Evolutionary conservation across 2,888 invertebrate species (phyloP), one percentile per base, ranked within the genome.

Genomic region (Habroteleia sp.): DNA sequence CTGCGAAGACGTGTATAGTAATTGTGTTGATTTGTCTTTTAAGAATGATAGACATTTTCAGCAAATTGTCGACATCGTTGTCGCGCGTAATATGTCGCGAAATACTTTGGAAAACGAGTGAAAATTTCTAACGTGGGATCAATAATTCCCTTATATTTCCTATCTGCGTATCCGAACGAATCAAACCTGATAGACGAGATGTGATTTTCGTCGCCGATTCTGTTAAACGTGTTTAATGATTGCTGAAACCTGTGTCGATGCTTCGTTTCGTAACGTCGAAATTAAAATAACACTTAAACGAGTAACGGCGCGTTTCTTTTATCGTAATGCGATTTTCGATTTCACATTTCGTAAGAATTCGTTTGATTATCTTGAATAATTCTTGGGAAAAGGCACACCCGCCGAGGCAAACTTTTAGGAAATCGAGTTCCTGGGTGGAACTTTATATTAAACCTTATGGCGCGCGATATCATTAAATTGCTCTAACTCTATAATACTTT

Each of bases 11-110:
- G 25, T n/a, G 23, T 11, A 17, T 54, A 16, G 46, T 66, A 56
- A 66, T 41, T 41, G 58, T 68, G 54, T 48, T 41, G 56, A 60
- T 69, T 69, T 69, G 50, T 52, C 58, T 69, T 69, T 60, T 44
- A 69, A 69, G 60, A 69, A 42, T 69, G 69, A 69, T 37, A 58
- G 69, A 62, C 69, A 14, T 56, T 46, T 52, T 13, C 50, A 35
- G 48, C 50, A 41, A 60, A 69, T 69, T 52, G 60, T 42, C 35
- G 50, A 50, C 65, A 44, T 35, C 25, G 20, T 62, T 62, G 52
- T 69, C 56, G 52, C 14, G 52, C 20, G 16, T 69, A 69, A 69
- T 46, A 31, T 54, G 46, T 52, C 52, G 52, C 42, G 33, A 10
- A 69, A 69, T 35, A 69, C 60, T 69, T 46, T 48, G 29, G 25